phyloP scores from a whole-genome alignment of 2,888 invertebrate genomes.

The Tinea trinotella region DNA sequence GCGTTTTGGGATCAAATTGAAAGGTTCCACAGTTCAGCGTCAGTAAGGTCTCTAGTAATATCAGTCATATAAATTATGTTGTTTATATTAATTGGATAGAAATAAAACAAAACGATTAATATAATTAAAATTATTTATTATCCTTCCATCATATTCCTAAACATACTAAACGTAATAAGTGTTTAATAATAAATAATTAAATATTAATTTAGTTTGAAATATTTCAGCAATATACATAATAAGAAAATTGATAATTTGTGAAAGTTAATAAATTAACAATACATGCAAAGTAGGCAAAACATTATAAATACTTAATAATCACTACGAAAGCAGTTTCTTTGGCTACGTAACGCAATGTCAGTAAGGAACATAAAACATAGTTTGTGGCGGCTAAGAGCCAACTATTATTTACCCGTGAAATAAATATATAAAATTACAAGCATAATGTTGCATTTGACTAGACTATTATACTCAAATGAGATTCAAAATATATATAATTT shows the following conservation, averaged over 20 bases:
- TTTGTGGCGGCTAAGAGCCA: neutral
- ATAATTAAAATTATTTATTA: conserved; percentile 75
- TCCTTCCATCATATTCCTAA: conserved; percentile 74
- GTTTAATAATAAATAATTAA: conserved; percentile 74
- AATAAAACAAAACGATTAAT: conserved; percentile 59
- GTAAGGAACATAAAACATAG: conserved; percentile 7
- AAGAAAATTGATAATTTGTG: conserved; percentile 53
- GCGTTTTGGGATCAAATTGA: too few relatives aligned
- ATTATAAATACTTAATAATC: conserved; percentile 53
- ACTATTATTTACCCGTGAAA: conserved; percentile 2
- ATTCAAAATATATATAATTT: conserved; percentile 15
- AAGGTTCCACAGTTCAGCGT: too few relatives aligned
- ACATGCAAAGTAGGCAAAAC: conserved; percentile 63
- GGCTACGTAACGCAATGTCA: conserved; percentile 26
- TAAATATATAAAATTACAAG: neutral
- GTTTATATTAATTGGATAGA: neutral
- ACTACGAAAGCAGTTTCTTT: conserved; percentile 41
- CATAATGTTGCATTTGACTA: conserved; percentile 10
- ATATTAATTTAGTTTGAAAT: conserved; percentile 70
- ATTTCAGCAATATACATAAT: conserved; percentile 67
- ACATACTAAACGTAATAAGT: conserved; percentile 75
- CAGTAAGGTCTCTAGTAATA: too few relatives aligned
- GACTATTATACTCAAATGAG: conserved; percentile 7
- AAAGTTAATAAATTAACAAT: conserved; percentile 48
- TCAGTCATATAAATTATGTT: neutral